Evolutionary conservation across 2,113 vertebrate species (phyloP), one percentile per base, ranked within the genome.

Genomic region (Trochalopteron elliotii): DNA sequence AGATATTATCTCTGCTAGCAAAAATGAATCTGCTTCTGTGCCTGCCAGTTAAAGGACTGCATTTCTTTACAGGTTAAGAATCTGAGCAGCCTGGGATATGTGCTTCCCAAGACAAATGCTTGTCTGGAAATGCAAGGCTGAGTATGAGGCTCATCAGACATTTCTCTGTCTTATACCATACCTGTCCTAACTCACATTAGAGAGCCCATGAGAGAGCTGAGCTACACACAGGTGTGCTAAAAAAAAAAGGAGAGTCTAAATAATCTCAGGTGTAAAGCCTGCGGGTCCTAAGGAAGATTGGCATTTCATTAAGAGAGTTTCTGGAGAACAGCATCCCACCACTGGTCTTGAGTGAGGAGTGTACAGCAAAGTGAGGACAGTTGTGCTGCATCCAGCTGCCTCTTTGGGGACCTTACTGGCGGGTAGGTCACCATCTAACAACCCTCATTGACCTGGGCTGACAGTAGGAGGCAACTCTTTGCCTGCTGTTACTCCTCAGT

Each of bases 21-120:
- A 77, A 96, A 91, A 90, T 5, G 1, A 69, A 94, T 70, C 89
- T 89, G 31, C 39, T 80, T 82, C 60, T 53, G 24, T 57, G 53
- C 10, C 53, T 82, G 84, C 65, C 53, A 72, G 50, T 37, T 65
- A 61, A 81, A 91, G 87, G 35, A 55, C 30, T 33, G n/a, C 2
- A 4, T 52, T 79, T 77, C 71, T 78, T 80, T 78, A 44, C 23
- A 33, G 18, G 53, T 86, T 76, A 77, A 67, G 31, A 56, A 61
- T 64, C 52, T 45, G 53, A 89, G 49, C 27, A 49, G 64, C 12
- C 52, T n/a, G 37, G 23, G 35, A 42, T 57, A 60, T 3, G 4
- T 1, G 8, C 87, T 81, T 59, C 53, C 44, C 3, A 20, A 95
- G 61, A 67, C 23, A 8, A 91, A 56, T 44, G 49, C 42, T 22